These are phyloP conservation scores for Calosoma granatense DNA, from an alignment of 1,140 invertebrate genomes.

Conservation along the genomic window DNA sequence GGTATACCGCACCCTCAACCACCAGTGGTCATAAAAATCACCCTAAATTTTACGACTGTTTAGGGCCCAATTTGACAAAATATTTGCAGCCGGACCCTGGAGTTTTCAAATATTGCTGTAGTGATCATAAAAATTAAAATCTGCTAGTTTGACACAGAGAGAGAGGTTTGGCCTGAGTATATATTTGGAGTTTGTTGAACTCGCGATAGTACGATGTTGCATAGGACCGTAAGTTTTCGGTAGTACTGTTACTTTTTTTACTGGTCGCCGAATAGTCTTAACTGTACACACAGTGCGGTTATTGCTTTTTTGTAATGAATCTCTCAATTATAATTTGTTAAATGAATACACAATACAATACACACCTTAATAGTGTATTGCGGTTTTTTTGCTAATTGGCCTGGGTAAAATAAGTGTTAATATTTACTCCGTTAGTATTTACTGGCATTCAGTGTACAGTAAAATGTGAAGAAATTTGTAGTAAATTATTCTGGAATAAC, in stretches of 20 bases:
- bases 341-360: background rate
- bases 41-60: too few relatives aligned
- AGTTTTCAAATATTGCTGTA: too few relatives aligned
- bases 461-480: too few relatives aligned
- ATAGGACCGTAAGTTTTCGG: background rate
- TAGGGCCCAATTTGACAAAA: too few relatives aligned
- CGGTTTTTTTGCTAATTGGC: too few relatives aligned
- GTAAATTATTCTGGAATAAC: too few relatives aligned
- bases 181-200: background rate
- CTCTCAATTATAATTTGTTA: background rate
- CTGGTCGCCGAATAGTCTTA: background rate
- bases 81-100: too few relatives aligned
- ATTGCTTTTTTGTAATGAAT: background rate
- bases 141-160: background rate
- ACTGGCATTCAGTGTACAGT: too few relatives aligned
- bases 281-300: background rate
- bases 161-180: too few relatives aligned
- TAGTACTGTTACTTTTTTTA: background rate
- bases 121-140: background rate
- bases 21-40: background rate
- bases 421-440: too few relatives aligned
- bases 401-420: too few relatives aligned
- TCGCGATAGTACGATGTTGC: background rate
- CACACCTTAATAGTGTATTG: too few relatives aligned
- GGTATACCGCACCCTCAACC: background rate